A percentile compares a stretch with the other conserved stretches of the same genome.
phyloP scores from a whole-genome alignment of 2,888 invertebrate genomes.

The Sinohyriopsis cumingii region DNA sequence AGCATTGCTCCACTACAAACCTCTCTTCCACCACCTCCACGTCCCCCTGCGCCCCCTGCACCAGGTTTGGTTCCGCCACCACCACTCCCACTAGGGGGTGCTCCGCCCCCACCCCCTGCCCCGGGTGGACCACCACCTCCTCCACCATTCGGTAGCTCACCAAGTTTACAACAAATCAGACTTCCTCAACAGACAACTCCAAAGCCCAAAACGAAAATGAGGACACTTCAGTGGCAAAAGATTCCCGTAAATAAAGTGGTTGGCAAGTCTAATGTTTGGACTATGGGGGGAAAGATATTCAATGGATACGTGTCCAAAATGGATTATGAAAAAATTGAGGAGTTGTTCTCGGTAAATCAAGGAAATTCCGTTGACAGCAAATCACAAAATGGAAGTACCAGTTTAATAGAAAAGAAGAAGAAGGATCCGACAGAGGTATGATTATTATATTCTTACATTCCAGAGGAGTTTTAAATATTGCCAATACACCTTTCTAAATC shows the following conservation, averaged over 20 bases:
- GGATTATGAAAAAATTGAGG: slow-evolving; percentile 68
- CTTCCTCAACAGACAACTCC: slow-evolving; percentile 81
- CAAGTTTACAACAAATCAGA: slow-evolving; percentile 31
- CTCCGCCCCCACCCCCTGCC: slow-evolving; percentile 44
- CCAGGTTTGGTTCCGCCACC: slow-evolving; percentile 46
- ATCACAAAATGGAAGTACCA: slow-evolving; percentile 13
- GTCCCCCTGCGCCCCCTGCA: slow-evolving; percentile 49
- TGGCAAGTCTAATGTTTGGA: slow-evolving; percentile 94
- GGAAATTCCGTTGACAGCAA: slow-evolving; percentile 15
- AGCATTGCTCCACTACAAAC: slow-evolving; percentile 67
- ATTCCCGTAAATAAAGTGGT: slow-evolving; percentile 86
- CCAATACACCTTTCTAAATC: slow-evolving; percentile 1
- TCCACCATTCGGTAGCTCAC: slow-evolving; percentile 29
- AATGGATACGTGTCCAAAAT: slow-evolving; percentile 57
- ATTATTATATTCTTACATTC: neutral
- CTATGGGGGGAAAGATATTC: slow-evolving; percentile 74
- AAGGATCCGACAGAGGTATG: slow-evolving; percentile 63
- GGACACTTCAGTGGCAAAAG: slow-evolving; percentile 98
- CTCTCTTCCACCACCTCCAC: slow-evolving; percentile 65
- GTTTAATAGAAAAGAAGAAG: slow-evolving; percentile 57
- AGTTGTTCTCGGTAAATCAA: slow-evolving; percentile 61
- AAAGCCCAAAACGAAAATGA: slow-evolving; percentile 94
- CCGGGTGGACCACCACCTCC: slow-evolving; percentile 48
- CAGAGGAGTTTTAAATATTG: neutral
- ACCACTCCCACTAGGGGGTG: slow-evolving; percentile 31